Percentiles rank a stretch among this genome's conserved stretches.
Evolutionary conservation across 92 coral and sea anemone genomes (phyloP).

Genomic region (Phenganax subtilis): DNA sequence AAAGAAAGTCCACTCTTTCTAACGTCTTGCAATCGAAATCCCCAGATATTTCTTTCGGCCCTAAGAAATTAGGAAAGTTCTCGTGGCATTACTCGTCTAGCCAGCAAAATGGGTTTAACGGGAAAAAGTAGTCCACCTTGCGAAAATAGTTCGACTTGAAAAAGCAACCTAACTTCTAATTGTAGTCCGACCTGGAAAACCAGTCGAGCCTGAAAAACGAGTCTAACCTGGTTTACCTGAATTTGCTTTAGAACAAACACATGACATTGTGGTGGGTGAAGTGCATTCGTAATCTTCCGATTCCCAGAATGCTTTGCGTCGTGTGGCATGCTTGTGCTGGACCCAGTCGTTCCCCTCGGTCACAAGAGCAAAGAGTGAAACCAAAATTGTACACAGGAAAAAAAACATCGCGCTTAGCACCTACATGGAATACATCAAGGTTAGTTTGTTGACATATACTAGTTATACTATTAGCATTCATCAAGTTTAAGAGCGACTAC

Average conservation of each 20-base stretch:
- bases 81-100: background rate
- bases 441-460: background rate
- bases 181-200: too few relatives aligned
- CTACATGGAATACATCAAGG: background rate
- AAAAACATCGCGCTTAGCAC: slow-evolving; percentile 21
- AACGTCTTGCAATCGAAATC: slow-evolving; percentile 10
- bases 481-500: too few relatives aligned
- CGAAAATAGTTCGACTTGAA: background rate
- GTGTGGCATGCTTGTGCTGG: background rate
- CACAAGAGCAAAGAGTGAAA: slow-evolving; percentile 33
- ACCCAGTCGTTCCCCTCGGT: slow-evolving; percentile 39
- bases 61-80: background rate
- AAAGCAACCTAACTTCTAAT: too few relatives aligned
- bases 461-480: too few relatives aligned
- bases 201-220: background rate
- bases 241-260: background rate
- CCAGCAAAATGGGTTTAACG: background rate
- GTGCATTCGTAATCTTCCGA: slow-evolving; percentile 6
- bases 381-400: slow-evolving; percentile 11
- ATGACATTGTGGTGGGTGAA: background rate
- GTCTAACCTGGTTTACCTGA: background rate
- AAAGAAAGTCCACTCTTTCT: background rate
- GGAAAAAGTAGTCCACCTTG: background rate
- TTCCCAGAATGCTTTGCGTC: slow-evolving; percentile 29
- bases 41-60: background rate